phyloP scores from a whole-genome alignment of 2,888 invertebrate genomes.

The Apamea epomidion region DNA sequence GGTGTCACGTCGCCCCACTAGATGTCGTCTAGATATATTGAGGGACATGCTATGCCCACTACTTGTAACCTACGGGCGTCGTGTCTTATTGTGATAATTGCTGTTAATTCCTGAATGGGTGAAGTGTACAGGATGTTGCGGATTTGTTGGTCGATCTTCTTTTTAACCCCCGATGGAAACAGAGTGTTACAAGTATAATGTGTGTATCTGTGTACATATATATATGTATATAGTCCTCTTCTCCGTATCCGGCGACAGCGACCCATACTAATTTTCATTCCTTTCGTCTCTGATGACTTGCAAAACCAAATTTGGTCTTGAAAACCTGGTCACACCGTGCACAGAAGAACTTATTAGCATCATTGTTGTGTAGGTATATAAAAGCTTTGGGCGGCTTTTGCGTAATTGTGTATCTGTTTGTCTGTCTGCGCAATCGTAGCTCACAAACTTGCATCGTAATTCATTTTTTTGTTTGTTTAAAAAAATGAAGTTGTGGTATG shows the following conservation, averaged over 20 bases:
- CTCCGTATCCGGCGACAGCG: too few species aligned
- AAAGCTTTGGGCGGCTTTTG: too few species aligned
- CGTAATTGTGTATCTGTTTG: too few species aligned
- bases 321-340: too few species aligned
- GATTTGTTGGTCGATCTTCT: not conserved
- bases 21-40: conserved; percentile 71
- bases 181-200: not conserved
- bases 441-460: not conserved
- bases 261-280: too few species aligned
- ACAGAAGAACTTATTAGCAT: too few species aligned
- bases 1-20: conserved; percentile 65
- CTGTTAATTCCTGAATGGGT: not conserved
- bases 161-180: not conserved
- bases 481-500: not conserved
- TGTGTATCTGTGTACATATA: not conserved
- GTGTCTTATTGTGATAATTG: conserved; percentile 18
- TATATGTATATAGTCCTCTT: too few species aligned
- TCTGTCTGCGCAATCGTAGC: not conserved
- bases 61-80: conserved; percentile 20
- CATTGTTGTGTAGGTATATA: too few species aligned
- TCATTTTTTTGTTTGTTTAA: not conserved
- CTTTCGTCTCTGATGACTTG: too few species aligned
- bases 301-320: too few species aligned
- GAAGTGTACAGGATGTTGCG: not conserved
- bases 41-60: conserved; percentile 38